These are phyloP conservation scores for Eubucco bourcierii DNA, from an alignment of 2,113 vertebrate genomes.

Conservation along the genomic window DNA sequence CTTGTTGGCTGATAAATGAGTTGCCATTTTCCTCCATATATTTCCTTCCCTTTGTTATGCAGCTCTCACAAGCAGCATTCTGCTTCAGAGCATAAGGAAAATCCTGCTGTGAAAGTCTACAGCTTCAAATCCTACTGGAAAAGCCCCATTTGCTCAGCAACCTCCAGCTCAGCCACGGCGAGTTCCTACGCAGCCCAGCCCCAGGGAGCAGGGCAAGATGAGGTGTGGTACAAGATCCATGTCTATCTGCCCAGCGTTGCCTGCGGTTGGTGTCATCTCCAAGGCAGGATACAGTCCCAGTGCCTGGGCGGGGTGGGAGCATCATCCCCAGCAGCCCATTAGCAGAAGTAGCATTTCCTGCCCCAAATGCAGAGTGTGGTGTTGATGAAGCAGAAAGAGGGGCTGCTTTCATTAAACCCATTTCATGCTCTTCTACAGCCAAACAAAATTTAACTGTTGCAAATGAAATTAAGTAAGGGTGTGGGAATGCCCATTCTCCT, in stretches of 20 bases:
- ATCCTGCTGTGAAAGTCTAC: background rate
- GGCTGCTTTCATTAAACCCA: fast-evolving
- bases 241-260: fast-evolving
- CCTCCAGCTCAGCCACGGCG: fast-evolving
- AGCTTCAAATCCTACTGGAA: background rate
- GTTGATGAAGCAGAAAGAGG: background rate
- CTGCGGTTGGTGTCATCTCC: background rate
- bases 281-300: background rate
- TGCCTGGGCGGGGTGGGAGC: background rate
- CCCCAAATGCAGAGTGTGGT: fast-evolving
- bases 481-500: background rate
- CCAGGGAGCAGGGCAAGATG: fast-evolving
- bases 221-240: fast-evolving
- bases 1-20: background rate
- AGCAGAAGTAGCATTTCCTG: background rate
- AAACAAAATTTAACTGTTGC: conserved; percentile 19
- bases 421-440: background rate
- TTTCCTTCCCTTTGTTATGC: background rate
- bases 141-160: background rate
- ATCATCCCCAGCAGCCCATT: fast-evolving
- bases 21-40: background rate
- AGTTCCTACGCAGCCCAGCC: fast-evolving
- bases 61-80: background rate
- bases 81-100: background rate
- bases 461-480: conserved; percentile 48